Percentiles rank a stretch among this genome's conserved stretches.
These are phyloP conservation scores for Leptatherina wallacei DNA, from an alignment of 2,797 vertebrate genomes.

Conservation along the genomic window DNA sequence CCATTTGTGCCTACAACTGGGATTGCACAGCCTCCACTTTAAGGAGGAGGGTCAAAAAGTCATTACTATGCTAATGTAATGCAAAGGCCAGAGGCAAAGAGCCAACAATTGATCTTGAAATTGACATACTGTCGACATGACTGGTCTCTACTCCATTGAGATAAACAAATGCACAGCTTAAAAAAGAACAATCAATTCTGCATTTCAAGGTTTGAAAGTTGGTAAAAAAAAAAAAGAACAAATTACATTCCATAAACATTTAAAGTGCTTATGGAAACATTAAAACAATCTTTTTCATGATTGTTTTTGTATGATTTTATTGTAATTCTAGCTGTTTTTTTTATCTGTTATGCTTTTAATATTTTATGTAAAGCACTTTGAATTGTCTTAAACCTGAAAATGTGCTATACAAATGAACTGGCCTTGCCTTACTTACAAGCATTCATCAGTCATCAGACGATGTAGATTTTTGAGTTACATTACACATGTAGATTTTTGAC, in stretches of 20 bases:
- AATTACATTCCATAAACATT: slow-evolving; percentile 46
- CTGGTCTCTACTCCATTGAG: slow-evolving; percentile 76
- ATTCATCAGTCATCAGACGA: background rate
- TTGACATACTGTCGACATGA: slow-evolving; percentile 83
- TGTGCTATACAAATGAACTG: too few species aligned
- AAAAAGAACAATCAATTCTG: slow-evolving; percentile 76
- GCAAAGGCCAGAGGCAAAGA: slow-evolving; percentile 78
- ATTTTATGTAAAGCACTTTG: too few species aligned
- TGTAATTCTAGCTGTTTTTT: too few species aligned
- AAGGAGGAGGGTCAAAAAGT: slow-evolving; percentile 73
- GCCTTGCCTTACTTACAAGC: too few species aligned
- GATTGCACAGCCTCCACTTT: slow-evolving; percentile 47
- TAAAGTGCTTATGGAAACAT: too few species aligned
- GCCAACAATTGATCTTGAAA: slow-evolving; percentile 85
- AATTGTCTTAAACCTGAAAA: too few species aligned
- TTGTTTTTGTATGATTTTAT: too few species aligned
- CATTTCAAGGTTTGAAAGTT: slow-evolving; percentile 55
- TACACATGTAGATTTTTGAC: background rate
- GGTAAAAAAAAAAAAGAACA: slow-evolving; percentile 72
- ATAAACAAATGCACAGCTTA: slow-evolving; percentile 81
- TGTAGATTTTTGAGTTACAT: background rate
- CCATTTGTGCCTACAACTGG: slow-evolving; percentile 55
- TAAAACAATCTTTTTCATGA: too few species aligned
- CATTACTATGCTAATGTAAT: slow-evolving; percentile 86
- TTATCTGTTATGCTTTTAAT: too few species aligned